These are phyloP conservation scores for Heloderma charlesbogerti DNA, from an alignment of 2,113 vertebrate genomes.

Conservation along the genomic window DNA sequence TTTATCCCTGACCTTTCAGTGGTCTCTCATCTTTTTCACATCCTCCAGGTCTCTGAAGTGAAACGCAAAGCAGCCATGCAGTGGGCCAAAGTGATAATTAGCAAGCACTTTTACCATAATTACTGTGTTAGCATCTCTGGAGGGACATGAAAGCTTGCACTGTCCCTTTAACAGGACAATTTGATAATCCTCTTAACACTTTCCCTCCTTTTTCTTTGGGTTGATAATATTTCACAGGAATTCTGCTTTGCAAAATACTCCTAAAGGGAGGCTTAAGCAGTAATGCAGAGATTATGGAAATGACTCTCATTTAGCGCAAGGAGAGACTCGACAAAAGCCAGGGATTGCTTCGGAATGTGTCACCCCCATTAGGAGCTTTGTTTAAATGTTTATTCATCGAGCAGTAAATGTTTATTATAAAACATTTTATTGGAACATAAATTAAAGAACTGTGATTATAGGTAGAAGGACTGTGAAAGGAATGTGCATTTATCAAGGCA, in stretches of 20 bases:
- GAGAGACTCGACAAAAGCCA: slow-evolving; percentile 78
- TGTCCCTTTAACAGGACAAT: slow-evolving; percentile 77
- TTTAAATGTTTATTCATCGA: slow-evolving; percentile 85
- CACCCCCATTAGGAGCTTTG: slow-evolving; percentile 85
- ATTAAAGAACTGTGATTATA: slow-evolving; percentile 83
- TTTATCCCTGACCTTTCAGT: slow-evolving; percentile 58
- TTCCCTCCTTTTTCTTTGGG: slow-evolving; percentile 55
- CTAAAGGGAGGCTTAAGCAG: slow-evolving; percentile 86
- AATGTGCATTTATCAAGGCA: slow-evolving; percentile 73
- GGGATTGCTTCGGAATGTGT: slow-evolving; percentile 81
- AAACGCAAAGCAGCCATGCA: slow-evolving; percentile 20
- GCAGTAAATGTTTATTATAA: slow-evolving; percentile 81
- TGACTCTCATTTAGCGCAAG: slow-evolving; percentile 86
- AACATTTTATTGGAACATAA: slow-evolving; percentile 82
- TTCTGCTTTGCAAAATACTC: slow-evolving; percentile 83
- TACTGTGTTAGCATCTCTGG: slow-evolving; percentile 65
- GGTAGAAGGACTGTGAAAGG: slow-evolving; percentile 74
- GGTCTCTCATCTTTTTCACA: slow-evolving; percentile 61
- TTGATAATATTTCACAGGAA: slow-evolving; percentile 78
- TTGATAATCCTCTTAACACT: slow-evolving; percentile 79
- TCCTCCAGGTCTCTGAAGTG: slow-evolving; percentile 54
- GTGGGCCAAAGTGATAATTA: slow-evolving; percentile 66
- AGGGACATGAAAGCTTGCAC: slow-evolving; percentile 70
- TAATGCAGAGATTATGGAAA: slow-evolving; percentile 93
- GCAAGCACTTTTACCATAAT: slow-evolving; percentile 64